Evolutionary conservation across 2,888 invertebrate genomes (phyloP).

Genomic region (Ennomos fuscantarius): DNA sequence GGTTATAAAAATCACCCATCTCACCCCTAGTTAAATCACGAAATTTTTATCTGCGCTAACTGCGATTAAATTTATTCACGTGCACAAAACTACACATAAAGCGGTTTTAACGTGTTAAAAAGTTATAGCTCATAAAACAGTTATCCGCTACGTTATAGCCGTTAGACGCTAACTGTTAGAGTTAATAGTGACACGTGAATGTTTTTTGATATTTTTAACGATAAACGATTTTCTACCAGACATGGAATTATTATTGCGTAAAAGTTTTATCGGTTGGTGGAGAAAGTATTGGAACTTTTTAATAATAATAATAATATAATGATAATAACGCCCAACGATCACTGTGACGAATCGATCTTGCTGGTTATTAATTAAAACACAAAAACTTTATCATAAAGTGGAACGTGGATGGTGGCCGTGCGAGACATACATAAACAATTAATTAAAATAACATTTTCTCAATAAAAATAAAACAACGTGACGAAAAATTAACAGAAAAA

Average conservation of each 20-base stretch:
- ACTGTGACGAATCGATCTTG: too few relatives aligned
- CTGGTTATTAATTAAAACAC: too few relatives aligned
- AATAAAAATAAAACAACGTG: too few relatives aligned
- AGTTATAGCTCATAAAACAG: slow-evolving; percentile 69
- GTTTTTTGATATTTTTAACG: slow-evolving; percentile 48
- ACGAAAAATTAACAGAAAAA: too few relatives aligned
- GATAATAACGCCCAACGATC: too few relatives aligned
- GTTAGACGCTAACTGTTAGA: slow-evolving; percentile 64
- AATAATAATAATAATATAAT: too few relatives aligned
- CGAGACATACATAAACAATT: too few relatives aligned
- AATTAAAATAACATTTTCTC: too few relatives aligned
- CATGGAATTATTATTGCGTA: slow-evolving; percentile 1
- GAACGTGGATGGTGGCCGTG: too few relatives aligned
- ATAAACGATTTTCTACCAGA: slow-evolving; percentile 15
- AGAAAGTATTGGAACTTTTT: too few relatives aligned
- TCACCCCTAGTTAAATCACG: slow-evolving; percentile 27
- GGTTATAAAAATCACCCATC: too few relatives aligned
- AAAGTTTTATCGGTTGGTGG: background rate
- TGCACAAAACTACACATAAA: slow-evolving; percentile 61
- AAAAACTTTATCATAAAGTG: too few relatives aligned
- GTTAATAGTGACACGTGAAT: slow-evolving; percentile 61
- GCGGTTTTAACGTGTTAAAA: slow-evolving; percentile 59
- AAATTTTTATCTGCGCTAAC: slow-evolving; percentile 41
- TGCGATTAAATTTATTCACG: slow-evolving; percentile 66
- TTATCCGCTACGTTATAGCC: slow-evolving; percentile 60